Conservation (phyloP, 2,888 invertebrate species). For the Platypus cylindrus region DNA sequence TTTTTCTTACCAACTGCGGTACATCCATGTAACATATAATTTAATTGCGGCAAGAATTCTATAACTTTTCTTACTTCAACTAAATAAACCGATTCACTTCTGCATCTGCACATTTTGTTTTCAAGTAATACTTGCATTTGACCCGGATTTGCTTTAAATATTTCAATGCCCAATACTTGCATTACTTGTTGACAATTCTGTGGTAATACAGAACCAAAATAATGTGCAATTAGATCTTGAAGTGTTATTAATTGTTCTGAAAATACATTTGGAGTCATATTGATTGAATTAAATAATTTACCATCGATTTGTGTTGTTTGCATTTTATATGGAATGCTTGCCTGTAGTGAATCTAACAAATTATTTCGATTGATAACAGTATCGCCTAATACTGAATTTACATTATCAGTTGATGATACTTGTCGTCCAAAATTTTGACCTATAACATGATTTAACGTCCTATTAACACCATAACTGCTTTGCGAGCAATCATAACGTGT, state of each 20-base stretch:
- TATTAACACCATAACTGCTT: slow-evolving; percentile 9
- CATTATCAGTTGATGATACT: slow-evolving; percentile 22
- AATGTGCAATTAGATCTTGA: slow-evolving; percentile 65
- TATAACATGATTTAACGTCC: slow-evolving; percentile 23
- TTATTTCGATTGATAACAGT: slow-evolving; percentile 14
- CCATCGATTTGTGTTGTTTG: slow-evolving; percentile 71
- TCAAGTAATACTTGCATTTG: slow-evolving; percentile 67
- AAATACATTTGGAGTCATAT: slow-evolving; percentile 73
- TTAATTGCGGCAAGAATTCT: slow-evolving; percentile 75
- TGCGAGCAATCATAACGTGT: slow-evolving; percentile 24
- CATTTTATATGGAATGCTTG: slow-evolving; percentile 58
- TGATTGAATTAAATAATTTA: slow-evolving; percentile 74
- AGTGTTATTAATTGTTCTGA: slow-evolving; percentile 72
- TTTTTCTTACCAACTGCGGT: slow-evolving; percentile 41
- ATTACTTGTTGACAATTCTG: slow-evolving; percentile 67
- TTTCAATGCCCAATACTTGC: slow-evolving; percentile 64
- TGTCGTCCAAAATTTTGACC: slow-evolving; percentile 36
- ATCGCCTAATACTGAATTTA: slow-evolving; percentile 24
- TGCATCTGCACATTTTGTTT: slow-evolving; percentile 59
- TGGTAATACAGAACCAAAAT: slow-evolving; percentile 65
- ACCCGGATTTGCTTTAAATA: slow-evolving; percentile 69
- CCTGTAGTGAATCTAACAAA: slow-evolving; percentile 21
- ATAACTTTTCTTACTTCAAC: slow-evolving; percentile 75
- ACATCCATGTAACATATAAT: slow-evolving; percentile 60
- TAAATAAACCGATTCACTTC: slow-evolving; percentile 60